Evolutionary conservation across 2,888 invertebrate genomes (phyloP).

Genomic region (Metalampra italica): DNA sequence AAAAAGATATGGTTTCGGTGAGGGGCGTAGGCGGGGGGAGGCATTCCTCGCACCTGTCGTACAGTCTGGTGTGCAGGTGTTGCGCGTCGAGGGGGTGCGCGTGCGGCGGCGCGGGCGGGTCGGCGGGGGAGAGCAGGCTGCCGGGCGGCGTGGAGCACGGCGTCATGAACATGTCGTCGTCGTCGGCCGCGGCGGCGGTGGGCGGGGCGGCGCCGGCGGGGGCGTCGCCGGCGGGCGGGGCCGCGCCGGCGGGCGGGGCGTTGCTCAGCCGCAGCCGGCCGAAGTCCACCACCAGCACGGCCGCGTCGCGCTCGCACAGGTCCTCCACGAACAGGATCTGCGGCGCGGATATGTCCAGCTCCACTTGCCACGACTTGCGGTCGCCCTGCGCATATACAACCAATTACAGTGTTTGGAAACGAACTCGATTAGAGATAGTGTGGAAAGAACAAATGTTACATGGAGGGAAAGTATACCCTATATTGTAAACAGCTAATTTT

Average conservation of each 20-base stretch:
- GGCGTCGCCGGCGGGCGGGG: constrained; percentile 71
- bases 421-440: background rate
- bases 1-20: too few species aligned
- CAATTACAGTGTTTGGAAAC: background rate
- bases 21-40: too few species aligned
- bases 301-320: constrained; percentile 85
- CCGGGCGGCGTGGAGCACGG: constrained; percentile 93
- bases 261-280: constrained; percentile 85
- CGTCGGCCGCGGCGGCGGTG: constrained; percentile 41
- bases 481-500: too few species aligned
- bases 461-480: too few species aligned
- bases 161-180: constrained; percentile 84
- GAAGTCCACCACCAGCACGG: constrained; percentile 92
- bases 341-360: constrained; percentile 95
- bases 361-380: constrained; percentile 90
- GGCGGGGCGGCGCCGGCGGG: constrained; percentile 81
- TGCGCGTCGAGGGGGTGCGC: constrained; percentile 39
- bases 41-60: too few species aligned
- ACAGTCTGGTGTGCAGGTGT: constrained; percentile 49
- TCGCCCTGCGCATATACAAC: constrained; percentile 62
- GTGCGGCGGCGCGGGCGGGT: constrained; percentile 20
- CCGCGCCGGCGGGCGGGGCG: constrained; percentile 25
- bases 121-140: constrained; percentile 81
- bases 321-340: constrained; percentile 94
- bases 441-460: too few species aligned